Evolutionary conservation across 30 jellyfish, hydroid and myxozoan species (phyloP).

Genomic region (Turritopsis rubra): DNA sequence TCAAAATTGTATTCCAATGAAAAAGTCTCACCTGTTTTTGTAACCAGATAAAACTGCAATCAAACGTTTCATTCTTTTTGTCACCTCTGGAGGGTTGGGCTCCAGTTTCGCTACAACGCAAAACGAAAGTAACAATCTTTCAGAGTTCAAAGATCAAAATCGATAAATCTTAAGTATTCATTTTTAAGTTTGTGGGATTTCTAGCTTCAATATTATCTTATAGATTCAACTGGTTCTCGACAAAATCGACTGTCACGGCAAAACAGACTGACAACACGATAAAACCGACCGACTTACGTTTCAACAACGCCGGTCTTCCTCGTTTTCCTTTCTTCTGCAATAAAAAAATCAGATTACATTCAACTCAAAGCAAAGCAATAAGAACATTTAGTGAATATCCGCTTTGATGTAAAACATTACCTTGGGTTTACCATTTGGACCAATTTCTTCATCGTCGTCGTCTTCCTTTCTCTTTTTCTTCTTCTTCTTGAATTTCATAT

Average conservation of each 20-base stretch:
- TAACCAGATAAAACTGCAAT: slow-evolving; percentile 58
- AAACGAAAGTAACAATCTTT: not conserved
- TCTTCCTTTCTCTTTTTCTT: slow-evolving; percentile 48
- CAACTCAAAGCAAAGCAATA: not conserved
- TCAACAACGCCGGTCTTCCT: slow-evolving; percentile 82
- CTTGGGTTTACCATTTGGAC: slow-evolving; percentile 35
- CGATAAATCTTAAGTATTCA: too few species aligned
- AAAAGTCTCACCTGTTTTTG: slow-evolving; percentile 63
- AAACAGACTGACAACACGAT: not conserved
- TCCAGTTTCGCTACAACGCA: slow-evolving; percentile 49
- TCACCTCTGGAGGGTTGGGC: slow-evolving; percentile 94
- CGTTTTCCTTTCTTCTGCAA: slow-evolving; percentile 53
- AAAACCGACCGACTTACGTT: not conserved
- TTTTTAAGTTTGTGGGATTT: too few species aligned
- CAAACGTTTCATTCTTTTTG: slow-evolving; percentile 72
- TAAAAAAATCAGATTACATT: too few species aligned
- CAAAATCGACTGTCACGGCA: not conserved
- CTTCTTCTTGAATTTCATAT: slow-evolving; percentile 51
- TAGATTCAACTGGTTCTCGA: not conserved
- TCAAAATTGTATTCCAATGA: too few species aligned
- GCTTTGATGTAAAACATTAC: not conserved
- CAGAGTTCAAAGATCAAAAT: too few species aligned
- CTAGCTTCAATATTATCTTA: not conserved
- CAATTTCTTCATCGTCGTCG: slow-evolving; percentile 59
- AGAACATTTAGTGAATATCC: too few species aligned